Evolutionary conservation across 2,113 vertebrate species (phyloP), one percentile per base, ranked within the genome.

Genomic region (Bufo bufo): DNA sequence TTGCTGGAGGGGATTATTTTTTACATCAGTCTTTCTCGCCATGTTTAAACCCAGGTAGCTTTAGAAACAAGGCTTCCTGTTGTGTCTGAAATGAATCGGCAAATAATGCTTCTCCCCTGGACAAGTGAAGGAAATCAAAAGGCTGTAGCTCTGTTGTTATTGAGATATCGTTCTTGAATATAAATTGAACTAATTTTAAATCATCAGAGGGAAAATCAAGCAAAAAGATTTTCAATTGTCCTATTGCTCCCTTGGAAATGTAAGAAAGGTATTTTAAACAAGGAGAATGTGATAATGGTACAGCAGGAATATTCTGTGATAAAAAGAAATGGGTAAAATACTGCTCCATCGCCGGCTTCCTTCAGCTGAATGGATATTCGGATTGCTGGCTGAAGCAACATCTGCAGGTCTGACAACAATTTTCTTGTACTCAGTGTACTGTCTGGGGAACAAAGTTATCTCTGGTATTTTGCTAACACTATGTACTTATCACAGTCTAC

Each of bases 11-110:
- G 33, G 65, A 84, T 71, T 84, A 54, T 71, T 84, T 84, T 71
- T 54, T 49, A 65, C n/a, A 54, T 33, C 17, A 69, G 47, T 16
- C 82, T 71, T 33, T 54, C 82, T 84, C 49, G 33, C 49, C 47
- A 52, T 33, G 20, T 84, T 77, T 91, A 91, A 93, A 92, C 92
- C 90, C 91, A 93, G 91, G 94, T 92, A 92, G 91, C 85, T 91
- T 93, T 92, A 47, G 84, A 91, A 93, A 92, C 88, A 92, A 92
- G 90, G 89, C 85, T 77, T 81, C 91, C 93, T 50, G 80, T 89
- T 88, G 91, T 89, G 93, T 92, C 78, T 89, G 91, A 92, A 93
- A 95, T 92, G 93, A 94, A 94, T 95, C 92, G 93, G 93, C 90
- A 90, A 92, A 90, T 81, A 91, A 92, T 86, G 90, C 87, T 90